These are phyloP conservation scores for Endomychus coccineus DNA, from an alignment of 2,888 invertebrate species.

Conservation along the genomic window DNA sequence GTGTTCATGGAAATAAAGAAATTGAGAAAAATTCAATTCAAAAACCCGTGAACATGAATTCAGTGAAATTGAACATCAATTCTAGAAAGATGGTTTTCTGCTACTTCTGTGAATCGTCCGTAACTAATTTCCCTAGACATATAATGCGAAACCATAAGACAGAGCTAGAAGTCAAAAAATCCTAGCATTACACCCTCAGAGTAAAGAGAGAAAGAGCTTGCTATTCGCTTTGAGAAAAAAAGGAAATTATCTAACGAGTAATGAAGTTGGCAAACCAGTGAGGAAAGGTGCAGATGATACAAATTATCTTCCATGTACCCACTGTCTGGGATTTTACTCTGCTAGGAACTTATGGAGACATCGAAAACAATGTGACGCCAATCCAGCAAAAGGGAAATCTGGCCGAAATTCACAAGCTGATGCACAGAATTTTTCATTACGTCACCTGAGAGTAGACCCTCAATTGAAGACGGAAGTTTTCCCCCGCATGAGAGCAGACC, in stretches of 20 bases:
- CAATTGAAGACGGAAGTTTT: constrained; percentile 15
- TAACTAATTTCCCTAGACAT: constrained; percentile 10
- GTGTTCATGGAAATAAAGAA: no score
- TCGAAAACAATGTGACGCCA: constrained; percentile 3
- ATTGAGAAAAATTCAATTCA: no score
- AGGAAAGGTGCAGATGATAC: constrained; percentile 1
- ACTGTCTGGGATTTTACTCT: constrained; percentile 12
- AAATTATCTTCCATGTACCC: constrained; percentile 6
- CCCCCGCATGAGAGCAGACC: constrained; percentile 17
- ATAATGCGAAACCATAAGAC: constrained; percentile 6
- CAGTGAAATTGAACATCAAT: no score
- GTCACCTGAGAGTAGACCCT: constrained; percentile 3
- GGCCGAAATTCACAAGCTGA: constrained; percentile 10
- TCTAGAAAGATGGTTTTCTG: no score
- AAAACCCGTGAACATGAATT: no score
- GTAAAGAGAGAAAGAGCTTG: constrained; percentile 10
- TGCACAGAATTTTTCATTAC: constrained; percentile 12
- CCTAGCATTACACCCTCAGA: constrained; percentile 2
- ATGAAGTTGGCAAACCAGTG: constrained; percentile 4
- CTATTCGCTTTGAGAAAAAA: constrained; percentile 10
- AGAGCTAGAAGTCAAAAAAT: constrained; percentile 11
- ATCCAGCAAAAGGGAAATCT: constrained; percentile 4
- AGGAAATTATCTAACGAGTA: constrained; percentile 8
- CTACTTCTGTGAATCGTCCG: constrained; percentile 5
- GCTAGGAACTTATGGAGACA: constrained; percentile 5